Conservation (phyloP, 1,140 invertebrate genomes). For the Brachionus asplanchnoidis region DNA sequence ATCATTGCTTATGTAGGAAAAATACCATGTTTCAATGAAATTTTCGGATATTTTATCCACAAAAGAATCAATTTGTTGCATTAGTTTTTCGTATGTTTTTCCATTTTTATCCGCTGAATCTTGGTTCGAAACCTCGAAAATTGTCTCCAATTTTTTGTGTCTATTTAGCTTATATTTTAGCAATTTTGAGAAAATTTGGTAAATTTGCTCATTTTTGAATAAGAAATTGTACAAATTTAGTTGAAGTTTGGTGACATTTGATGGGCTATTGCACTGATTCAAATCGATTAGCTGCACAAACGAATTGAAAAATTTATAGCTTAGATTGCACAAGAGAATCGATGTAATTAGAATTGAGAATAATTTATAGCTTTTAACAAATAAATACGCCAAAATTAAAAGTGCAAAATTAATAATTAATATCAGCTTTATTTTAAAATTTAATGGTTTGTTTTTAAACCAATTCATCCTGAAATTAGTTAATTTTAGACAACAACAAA, state of each 20-base stretch:
- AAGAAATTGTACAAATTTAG: not conserved
- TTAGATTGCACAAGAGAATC: not conserved
- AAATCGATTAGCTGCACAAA: not conserved
- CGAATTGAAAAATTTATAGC: not conserved
- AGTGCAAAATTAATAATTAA: not conserved
- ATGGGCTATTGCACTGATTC: not conserved
- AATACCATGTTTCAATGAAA: conserved; percentile 29
- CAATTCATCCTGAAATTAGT: not conserved
- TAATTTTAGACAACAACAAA: not conserved
- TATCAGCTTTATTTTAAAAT: not conserved
- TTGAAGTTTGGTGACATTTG: not conserved
- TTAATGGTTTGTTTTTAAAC: not conserved
- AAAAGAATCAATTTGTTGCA: not conserved
- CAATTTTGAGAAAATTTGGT: not conserved
- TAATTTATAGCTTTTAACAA: not conserved
- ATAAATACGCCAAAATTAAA: not conserved
- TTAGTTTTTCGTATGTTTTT: not conserved
- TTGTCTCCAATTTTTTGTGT: not conserved
- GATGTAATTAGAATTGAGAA: not conserved
- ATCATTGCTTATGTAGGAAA: not conserved
- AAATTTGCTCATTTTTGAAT: conserved; percentile 15
- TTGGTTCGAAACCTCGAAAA: not conserved
- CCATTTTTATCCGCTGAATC: not conserved
- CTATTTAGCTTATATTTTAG: not conserved
- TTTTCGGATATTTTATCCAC: not conserved